Conservation (phyloP, 2,113 vertebrate species). For the Gadus chalcogrammus region DNA sequence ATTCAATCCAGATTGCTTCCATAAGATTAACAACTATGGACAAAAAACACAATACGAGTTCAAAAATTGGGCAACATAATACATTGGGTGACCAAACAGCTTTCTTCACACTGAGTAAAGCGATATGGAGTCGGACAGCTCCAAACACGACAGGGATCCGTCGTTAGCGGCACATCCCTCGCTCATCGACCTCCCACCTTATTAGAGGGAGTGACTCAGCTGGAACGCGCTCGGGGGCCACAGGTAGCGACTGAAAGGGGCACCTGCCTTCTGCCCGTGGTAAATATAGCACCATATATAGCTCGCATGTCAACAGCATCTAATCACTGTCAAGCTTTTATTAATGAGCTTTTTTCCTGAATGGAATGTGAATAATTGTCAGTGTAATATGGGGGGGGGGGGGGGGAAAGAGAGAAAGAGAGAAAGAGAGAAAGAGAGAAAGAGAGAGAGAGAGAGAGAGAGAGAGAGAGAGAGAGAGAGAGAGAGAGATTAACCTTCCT, state of each 20-base stretch:
- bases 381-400: slow-evolving; percentile 1
- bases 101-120: too few species aligned
- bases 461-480: too few species aligned
- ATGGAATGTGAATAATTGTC: slow-evolving; percentile 43
- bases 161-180: background rate
- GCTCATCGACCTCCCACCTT: slow-evolving; percentile 9
- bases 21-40: too few species aligned
- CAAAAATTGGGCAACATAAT: too few species aligned
- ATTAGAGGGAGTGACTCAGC: slow-evolving; percentile 21
- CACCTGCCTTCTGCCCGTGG: background rate
- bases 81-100: too few species aligned
- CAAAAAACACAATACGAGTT: too few species aligned
- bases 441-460: too few species aligned
- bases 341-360: background rate
- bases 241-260: background rate
- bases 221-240: slow-evolving; percentile 2
- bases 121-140: too few species aligned
- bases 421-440: slow-evolving; percentile 9
- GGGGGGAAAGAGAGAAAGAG: slow-evolving; percentile 6
- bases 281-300: background rate
- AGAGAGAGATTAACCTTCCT: slow-evolving; percentile 14
- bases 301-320: slow-evolving; percentile 4
- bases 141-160: background rate
- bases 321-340: slow-evolving; percentile 1
- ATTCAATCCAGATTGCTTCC: too few species aligned